Conservation (phyloP, 2,797 vertebrate genomes). For the Epinephelus malabaricus region DNA sequence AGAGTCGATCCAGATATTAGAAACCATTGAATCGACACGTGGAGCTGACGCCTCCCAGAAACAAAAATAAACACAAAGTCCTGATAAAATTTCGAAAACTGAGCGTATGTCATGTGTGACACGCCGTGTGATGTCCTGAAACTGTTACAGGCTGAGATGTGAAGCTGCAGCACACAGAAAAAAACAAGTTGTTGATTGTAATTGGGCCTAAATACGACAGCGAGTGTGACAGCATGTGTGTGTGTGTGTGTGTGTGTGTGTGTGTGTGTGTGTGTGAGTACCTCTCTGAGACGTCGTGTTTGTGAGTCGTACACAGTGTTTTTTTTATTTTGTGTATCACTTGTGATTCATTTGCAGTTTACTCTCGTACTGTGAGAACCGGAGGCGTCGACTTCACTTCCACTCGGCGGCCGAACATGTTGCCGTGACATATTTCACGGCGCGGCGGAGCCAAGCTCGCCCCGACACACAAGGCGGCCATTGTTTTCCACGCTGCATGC, state of each 20-base stretch:
- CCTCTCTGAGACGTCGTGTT: not conserved
- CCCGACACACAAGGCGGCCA: constrained; percentile 43
- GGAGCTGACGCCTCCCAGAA: not conserved
- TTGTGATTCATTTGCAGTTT: constrained; percentile 75
- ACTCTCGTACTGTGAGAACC: constrained; percentile 59
- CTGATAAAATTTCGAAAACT: not conserved
- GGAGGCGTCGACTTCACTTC: constrained; percentile 70
- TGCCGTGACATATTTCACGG: constrained; percentile 69
- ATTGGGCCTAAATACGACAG: constrained; percentile 37
- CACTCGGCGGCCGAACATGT: constrained; percentile 62
- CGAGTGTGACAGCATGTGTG: constrained; percentile 18
- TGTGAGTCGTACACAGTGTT: constrained; percentile 26
- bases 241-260: constrained; percentile 4
- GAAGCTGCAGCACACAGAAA: constrained; percentile 12
- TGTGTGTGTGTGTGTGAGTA: not conserved
- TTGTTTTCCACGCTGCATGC: constrained; percentile 32
- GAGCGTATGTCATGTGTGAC: constrained; percentile 27
- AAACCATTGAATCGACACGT: not conserved
- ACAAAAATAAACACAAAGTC: constrained; percentile 5
- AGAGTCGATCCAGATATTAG: not conserved
- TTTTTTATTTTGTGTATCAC: constrained; percentile 34
- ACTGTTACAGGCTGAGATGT: constrained; percentile 1
- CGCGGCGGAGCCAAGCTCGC: constrained; percentile 49
- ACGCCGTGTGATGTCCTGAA: not conserved
- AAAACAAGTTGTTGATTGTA: constrained; percentile 47